Percentiles rank a stretch among this genome's conserved stretches.
Conservation (phyloP, 2,113 vertebrate species). For the Isichthys henryi region DNA sequence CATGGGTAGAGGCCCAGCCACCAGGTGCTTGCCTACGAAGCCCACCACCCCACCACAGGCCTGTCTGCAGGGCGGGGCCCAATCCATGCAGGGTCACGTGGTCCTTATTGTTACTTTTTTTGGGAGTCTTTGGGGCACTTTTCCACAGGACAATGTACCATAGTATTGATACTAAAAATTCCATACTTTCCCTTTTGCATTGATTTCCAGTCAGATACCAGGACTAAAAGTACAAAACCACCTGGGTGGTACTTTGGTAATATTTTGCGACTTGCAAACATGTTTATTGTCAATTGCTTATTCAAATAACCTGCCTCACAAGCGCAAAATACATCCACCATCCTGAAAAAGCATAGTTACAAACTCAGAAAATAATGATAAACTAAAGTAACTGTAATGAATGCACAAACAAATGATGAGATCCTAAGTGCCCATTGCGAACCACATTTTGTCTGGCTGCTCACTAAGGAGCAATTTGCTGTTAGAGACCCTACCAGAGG, state of each 20-base stretch:
- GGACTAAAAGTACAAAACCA: not conserved
- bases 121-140: not conserved
- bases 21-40: too few species aligned
- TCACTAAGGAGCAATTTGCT: not conserved
- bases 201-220: not conserved
- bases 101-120: not conserved
- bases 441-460: not conserved
- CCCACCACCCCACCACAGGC: too few species aligned
- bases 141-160: not conserved
- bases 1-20: not conserved
- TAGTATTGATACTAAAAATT: not conserved
- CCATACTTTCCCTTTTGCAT: not conserved
- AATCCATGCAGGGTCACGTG: not conserved
- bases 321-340: not conserved
- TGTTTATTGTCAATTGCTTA: not conserved
- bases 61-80: not conserved
- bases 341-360: not conserved
- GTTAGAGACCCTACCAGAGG: not conserved
- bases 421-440: not conserved
- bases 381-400: not conserved
- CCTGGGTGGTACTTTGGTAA: not conserved
- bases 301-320: not conserved
- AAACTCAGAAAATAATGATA: not conserved
- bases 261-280: not conserved
- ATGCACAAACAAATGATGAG: not conserved